Conservation (phyloP, 2,888 invertebrate species). For the Dryobotodes eremita region DNA sequence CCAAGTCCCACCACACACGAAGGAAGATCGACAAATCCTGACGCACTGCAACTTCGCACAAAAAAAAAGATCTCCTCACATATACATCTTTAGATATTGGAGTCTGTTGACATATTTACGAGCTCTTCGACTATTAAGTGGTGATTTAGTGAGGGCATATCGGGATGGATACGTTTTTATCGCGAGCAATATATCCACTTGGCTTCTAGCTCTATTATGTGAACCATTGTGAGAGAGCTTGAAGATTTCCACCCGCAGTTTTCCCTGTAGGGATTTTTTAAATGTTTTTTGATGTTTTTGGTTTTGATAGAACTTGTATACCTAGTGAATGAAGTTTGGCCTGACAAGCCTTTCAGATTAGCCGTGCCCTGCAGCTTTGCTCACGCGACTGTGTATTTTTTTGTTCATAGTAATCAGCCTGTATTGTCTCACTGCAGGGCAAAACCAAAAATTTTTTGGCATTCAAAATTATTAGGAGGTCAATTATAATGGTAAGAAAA, state of each 20-base stretch:
- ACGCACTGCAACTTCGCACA: slow-evolving; percentile 71
- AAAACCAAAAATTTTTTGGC: no score
- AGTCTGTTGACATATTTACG: slow-evolving; percentile 90
- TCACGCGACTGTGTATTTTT: neutral
- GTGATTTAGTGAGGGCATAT: slow-evolving; percentile 90
- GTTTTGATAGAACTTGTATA: neutral
- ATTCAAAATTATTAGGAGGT: no score
- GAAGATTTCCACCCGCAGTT: slow-evolving; percentile 68
- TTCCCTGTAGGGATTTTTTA: slow-evolving; percentile 60
- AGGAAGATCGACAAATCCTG: slow-evolving; percentile 72
- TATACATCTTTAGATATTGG: slow-evolving; percentile 89
- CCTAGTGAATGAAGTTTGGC: neutral
- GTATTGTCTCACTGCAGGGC: no score
- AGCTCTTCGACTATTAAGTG: slow-evolving; percentile 89
- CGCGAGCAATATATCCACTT: slow-evolving; percentile 87
- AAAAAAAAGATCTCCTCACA: slow-evolving; percentile 79
- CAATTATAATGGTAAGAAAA: no score
- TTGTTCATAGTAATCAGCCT: no score
- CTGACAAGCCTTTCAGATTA: neutral
- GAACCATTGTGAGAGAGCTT: slow-evolving; percentile 76
- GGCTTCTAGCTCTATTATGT: slow-evolving; percentile 86
- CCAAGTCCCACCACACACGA: slow-evolving; percentile 13
- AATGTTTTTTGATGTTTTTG: slow-evolving; percentile 27
- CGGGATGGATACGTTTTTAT: slow-evolving; percentile 91
- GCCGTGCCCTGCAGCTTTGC: neutral